Base-by-base conservation (phyloP, 2,888 invertebrate species). In the Hedychridium roseum region DNA sequence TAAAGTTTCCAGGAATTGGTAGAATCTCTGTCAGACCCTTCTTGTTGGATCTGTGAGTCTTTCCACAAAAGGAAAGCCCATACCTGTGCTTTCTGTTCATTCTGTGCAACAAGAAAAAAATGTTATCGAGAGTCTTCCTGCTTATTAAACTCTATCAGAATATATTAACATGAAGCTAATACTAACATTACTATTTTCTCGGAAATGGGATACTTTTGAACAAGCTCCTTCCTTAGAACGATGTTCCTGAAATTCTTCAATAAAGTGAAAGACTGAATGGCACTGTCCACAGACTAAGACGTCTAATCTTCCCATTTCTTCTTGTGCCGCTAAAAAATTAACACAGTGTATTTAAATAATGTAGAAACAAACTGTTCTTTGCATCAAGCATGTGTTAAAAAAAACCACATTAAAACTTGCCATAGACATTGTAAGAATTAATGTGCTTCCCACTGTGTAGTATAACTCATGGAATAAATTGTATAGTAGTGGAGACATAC, bases 51-150 rank as follows among this genome's bases (percentile, higher is more conserved):
- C 63, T 86, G 85, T 6, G 85, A 83, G 47, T 83, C 84, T 70
- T 92, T 92, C 92, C 92, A 92, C 30, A 92, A 74, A 2, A 90
- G 81, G 71, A 91, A 92, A 27, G 90, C 92, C 92, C 92, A 92
- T 6, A 92, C 89, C 80, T 91, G 90, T 5, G 91, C 88, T 77
- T 91, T 91, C 48, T 86, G 86, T 76, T 91, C 91, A 74, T 85
- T 85, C 85, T 88, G 78, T 31, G 34, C 15, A n/a, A 39, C 21
- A 43, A 45, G 12, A 17, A 17, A 3, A 1, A 27, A n/a, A n/a
- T n/a, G n/a, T n/a, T n/a, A n/a, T n/a, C n/a, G n/a, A n/a, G n/a
- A n/a, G n/a, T n/a, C n/a, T n/a, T n/a, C n/a, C n/a, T n/a, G n/a
- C n/a, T n/a, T n/a, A n/a, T n/a, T n/a, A n/a, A n/a, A n/a, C n/a